These are phyloP conservation scores for Caradrina kadenii DNA, from an alignment of 2,888 invertebrate species.

Conservation along the genomic window DNA sequence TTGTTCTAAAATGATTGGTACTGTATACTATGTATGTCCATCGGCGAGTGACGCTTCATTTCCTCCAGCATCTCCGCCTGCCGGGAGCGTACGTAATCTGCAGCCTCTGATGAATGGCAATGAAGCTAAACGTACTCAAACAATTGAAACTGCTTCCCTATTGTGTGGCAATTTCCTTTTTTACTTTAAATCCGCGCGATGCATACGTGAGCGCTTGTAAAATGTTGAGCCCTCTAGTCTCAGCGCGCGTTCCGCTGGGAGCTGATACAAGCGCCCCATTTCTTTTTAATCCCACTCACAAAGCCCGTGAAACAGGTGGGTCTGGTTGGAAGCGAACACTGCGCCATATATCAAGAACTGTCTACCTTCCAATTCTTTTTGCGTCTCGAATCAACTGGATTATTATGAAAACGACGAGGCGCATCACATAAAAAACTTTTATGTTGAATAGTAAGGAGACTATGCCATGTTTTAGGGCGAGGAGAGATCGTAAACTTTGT, in stretches of 20 bases:
- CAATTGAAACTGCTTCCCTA: constrained; percentile 6
- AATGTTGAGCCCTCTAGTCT: constrained; percentile 28
- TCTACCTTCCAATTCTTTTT: constrained; percentile 50
- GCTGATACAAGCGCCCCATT: constrained; percentile 40
- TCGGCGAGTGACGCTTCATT: neutral
- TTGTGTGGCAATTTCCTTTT: constrained; percentile 23
- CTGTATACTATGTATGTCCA: neutral
- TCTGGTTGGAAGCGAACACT: constrained; percentile 23
- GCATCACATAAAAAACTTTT: constrained; percentile 70
- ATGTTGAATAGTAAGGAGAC: constrained; percentile 74
- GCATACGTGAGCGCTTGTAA: constrained; percentile 18
- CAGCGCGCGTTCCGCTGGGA: constrained; percentile 20
- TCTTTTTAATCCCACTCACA: constrained; percentile 57
- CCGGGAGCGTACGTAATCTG: constrained; percentile 1
- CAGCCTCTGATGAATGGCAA: constrained; percentile 4
- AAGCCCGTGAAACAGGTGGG: constrained; percentile 49
- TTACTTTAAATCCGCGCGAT: constrained; percentile 10
- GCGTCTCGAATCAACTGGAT: constrained; percentile 52
- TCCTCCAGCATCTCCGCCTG: neutral
- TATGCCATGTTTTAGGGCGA: constrained; percentile 65
- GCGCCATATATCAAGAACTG: constrained; percentile 44
- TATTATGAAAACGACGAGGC: constrained; percentile 63
- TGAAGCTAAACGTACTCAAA: neutral
- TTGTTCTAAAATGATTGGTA: constrained; percentile 8
- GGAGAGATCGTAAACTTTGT: constrained; percentile 72